Percentiles rank a stretch among this genome's conserved stretches.
phyloP scores from a whole-genome alignment of 2,888 invertebrate species.

The Cremastobaeus sp. region DNA sequence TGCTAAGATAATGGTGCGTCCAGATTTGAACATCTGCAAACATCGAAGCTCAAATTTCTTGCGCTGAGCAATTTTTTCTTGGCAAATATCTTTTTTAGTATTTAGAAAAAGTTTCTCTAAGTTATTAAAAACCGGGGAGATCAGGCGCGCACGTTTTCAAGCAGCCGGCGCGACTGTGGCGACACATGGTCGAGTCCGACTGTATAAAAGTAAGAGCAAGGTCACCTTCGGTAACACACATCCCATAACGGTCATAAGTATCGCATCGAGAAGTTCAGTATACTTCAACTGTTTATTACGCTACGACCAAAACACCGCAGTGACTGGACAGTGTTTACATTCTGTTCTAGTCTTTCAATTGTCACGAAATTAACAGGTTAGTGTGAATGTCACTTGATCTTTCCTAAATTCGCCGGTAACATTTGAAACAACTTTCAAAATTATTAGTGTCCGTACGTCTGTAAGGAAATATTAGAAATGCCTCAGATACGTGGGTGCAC shows the following conservation, averaged over 20 bases:
- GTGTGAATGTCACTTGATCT: constrained; percentile 11
- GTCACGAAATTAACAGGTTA: constrained; percentile 35
- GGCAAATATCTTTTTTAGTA: too few relatives aligned
- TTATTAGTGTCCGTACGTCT: not conserved
- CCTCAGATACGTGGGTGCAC: constrained; percentile 38
- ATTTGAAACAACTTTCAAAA: constrained; percentile 28
- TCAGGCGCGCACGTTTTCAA: constrained; percentile 26
- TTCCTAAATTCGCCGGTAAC: too few relatives aligned
- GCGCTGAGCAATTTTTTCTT: too few relatives aligned
- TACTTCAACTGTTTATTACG: constrained; percentile 39
- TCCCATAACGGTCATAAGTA: constrained; percentile 70
- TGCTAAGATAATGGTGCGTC: too few relatives aligned
- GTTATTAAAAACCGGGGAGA: constrained; percentile 7
- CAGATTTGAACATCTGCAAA: too few relatives aligned
- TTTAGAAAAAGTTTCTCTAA: constrained; percentile 13
- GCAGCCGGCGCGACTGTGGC: constrained; percentile 46
- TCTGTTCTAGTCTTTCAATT: constrained; percentile 13
- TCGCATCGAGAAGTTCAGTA: too few relatives aligned
- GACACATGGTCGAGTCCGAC: constrained; percentile 32
- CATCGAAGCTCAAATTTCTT: too few relatives aligned
- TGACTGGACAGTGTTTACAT: not conserved
- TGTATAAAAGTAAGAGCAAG: constrained; percentile 73
- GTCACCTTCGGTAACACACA: constrained; percentile 72
- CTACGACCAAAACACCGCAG: constrained; percentile 19
- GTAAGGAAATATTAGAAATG: constrained; percentile 5